phyloP scores from a whole-genome alignment of 92 coral and sea anemone genomes.

The Phenganax marumi region DNA sequence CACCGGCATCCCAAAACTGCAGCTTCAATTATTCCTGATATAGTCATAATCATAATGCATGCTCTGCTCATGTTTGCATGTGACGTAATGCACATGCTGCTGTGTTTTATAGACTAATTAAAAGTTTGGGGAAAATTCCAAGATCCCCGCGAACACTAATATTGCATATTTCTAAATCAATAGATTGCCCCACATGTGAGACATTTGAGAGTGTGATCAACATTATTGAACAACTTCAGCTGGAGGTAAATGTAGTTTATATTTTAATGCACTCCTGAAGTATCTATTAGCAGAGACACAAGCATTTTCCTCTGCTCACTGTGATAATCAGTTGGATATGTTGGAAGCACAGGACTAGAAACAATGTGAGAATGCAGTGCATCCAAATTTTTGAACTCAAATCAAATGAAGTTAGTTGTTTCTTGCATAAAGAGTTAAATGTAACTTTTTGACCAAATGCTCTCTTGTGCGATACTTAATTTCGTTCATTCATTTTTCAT shows the following conservation, averaged over 20 bases:
- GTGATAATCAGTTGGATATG: no score
- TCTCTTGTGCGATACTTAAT: neutral
- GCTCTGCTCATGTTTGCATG: neutral
- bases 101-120: no score
- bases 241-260: constrained; percentile 56
- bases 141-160: neutral
- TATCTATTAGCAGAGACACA: no score
- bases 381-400: no score
- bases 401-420: neutral
- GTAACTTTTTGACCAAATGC: neutral
- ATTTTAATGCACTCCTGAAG: neutral
- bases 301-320: no score
- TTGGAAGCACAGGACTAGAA: no score
- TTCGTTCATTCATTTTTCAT: neutral
- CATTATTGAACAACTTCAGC: constrained; percentile 64
- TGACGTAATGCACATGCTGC: no score
- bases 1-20: no score
- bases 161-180: neutral
- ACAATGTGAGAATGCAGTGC: no score
- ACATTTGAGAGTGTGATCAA: constrained; percentile 69
- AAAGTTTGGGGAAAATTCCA: neutral
- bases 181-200: constrained; percentile 83
- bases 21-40: no score
- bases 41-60: neutral
- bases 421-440: neutral